phyloP scores from a whole-genome alignment of 2,113 vertebrate genomes.

The Lepisosteus osseus region DNA sequence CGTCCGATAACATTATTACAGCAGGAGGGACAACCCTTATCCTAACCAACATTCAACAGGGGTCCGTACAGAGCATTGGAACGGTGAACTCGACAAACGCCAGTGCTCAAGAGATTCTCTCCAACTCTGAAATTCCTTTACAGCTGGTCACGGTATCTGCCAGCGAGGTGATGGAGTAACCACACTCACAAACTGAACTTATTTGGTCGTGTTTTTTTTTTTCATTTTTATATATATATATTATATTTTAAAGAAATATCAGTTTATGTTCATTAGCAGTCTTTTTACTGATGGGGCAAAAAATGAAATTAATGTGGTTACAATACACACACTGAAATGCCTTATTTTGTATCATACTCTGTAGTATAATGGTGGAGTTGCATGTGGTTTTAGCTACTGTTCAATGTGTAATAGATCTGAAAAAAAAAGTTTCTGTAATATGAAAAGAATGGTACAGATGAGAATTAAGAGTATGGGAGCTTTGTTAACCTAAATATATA shows the following conservation, averaged over 20 bases:
- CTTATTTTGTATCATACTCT: slow-evolving; percentile 99
- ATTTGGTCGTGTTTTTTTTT: slow-evolving; percentile 44
- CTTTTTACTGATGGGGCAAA: slow-evolving; percentile 84
- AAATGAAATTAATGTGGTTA: slow-evolving; percentile 89
- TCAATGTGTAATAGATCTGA: slow-evolving; percentile 51
- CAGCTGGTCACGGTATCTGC: slow-evolving; percentile 96
- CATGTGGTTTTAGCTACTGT: slow-evolving; percentile 88
- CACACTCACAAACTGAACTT: slow-evolving; percentile 57
- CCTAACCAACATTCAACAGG: slow-evolving; percentile 98
- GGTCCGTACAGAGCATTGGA: slow-evolving; percentile 86
- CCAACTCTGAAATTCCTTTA: slow-evolving; percentile 94
- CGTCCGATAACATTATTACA: slow-evolving; percentile 91
- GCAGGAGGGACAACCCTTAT: slow-evolving; percentile 95
- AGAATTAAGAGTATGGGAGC: slow-evolving; percentile 28
- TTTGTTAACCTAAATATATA: slow-evolving; percentile 33
- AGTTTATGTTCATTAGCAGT: slow-evolving; percentile 79
- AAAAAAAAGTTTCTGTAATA: slow-evolving; percentile 43
- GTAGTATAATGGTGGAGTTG: slow-evolving; percentile 90
- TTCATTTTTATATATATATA: slow-evolving; percentile 63
- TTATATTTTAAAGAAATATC: slow-evolving; percentile 74
- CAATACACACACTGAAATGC: slow-evolving; percentile 98
- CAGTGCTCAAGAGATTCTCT: slow-evolving; percentile 93
- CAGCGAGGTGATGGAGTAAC: slow-evolving; percentile 96
- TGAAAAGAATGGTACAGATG: slow-evolving; percentile 34
- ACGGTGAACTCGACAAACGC: slow-evolving; percentile 79